Base-by-base conservation (phyloP, 1,140 invertebrate genomes). In the Euura lappo region DNA sequence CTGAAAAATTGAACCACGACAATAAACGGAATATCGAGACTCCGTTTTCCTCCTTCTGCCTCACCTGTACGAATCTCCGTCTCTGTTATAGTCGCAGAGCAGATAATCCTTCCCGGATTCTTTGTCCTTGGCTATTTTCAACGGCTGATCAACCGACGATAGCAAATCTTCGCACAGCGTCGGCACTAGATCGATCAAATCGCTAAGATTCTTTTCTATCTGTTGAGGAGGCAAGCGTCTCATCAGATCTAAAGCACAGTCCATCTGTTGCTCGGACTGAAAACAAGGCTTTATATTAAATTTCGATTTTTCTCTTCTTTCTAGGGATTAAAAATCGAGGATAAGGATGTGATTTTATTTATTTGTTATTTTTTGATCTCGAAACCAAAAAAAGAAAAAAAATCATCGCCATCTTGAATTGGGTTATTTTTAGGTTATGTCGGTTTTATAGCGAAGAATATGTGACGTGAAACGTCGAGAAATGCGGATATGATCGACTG, bases 221-320 rank as follows among this genome's bases (percentile, higher is more conserved):
- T 99, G 96, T 88, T 99, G 98, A 75, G 99, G 99, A 77, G 99
- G 99, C 81, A 99, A 88, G 80, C 99, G 93, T 79, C 99, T 90
- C 98, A 99, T 99, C 80, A 99, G 91, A 90, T 99, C 99, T 79
- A 99, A 88, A 64, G 98, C 98, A 90, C 97, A 98, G 89, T 99
- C 98, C 91, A 99, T 94, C 89, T 99, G 97, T 88, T 97, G 94
- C 83, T 99, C 98, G 82, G 95, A 96, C 97, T 98, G 77, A 92
- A 92, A 76, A 76, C 72, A 81, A 75, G 70, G 73, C 72, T 0
- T 11, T 10, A 73, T 74, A 66, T 45, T 60, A 45, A 70, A 72
- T 10, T 47, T 65, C 44, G 66, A 44, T 72, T 43, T 60, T 13
- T 60, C 51, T 4, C 43, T 44, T 60, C 11, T 51, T 71, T 46